Conservation (phyloP, 2,888 invertebrate genomes). For the Pocota personata region DNA sequence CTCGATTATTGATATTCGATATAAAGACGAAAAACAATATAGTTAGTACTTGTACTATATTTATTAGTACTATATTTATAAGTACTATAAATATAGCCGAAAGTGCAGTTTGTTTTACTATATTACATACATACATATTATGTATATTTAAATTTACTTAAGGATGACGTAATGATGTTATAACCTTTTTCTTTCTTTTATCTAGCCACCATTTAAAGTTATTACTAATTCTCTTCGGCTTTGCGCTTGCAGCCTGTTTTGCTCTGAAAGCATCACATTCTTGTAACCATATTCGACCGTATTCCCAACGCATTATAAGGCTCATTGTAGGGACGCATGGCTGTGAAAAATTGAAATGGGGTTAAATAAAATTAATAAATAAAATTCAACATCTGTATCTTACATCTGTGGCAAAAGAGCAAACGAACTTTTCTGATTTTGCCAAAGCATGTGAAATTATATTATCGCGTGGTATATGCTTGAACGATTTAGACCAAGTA, state of each 20-base stretch:
- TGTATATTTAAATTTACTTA: too few species aligned
- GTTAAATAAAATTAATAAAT: not conserved
- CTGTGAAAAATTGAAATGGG: not conserved
- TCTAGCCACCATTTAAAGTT: slow-evolving; percentile 55
- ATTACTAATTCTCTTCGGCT: slow-evolving; percentile 43
- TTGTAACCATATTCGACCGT: slow-evolving; percentile 51
- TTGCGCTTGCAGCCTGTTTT: slow-evolving; percentile 5
- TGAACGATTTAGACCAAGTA: slow-evolving; percentile 55
- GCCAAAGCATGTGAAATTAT: not conserved
- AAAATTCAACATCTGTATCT: not conserved
- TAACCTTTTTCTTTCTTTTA: slow-evolving; percentile 14
- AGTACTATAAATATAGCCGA: too few species aligned
- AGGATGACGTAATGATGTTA: too few species aligned
- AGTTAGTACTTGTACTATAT: too few species aligned
- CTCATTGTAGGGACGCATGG: slow-evolving; percentile 30
- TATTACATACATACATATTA: too few species aligned
- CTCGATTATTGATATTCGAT: too few species aligned
- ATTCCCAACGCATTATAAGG: slow-evolving; percentile 48
- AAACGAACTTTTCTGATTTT: slow-evolving; percentile 12
- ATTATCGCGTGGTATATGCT: slow-evolving; percentile 30
- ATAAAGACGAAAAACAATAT: too few species aligned
- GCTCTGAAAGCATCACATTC: slow-evolving; percentile 45
- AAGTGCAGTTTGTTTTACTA: too few species aligned
- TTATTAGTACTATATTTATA: too few species aligned
- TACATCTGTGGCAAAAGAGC: slow-evolving; percentile 24